Evolutionary conservation across 2,888 invertebrate species (phyloP), one percentile per base, ranked within the genome.

Genomic region (Neoascia interrupta): DNA sequence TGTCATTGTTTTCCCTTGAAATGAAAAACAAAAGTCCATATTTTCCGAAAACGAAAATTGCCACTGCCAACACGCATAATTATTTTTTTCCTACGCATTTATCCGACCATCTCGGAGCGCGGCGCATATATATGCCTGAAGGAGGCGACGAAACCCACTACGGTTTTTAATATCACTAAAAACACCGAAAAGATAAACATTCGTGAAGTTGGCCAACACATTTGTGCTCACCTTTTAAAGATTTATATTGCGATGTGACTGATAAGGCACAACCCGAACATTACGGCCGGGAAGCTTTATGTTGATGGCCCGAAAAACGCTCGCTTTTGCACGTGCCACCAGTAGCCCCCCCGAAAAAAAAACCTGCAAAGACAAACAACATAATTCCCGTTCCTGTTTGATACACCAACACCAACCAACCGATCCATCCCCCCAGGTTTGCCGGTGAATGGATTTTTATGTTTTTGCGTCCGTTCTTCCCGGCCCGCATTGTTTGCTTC

Each of bases 251-350:
- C 73, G 73, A 68, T 61, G 73, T 73, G 72, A 79, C 66, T 79
- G 79, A 79, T 79, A 79, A 79, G 79, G 79, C 79, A 79, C 79
- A 79, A 73, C 73, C 73, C 56, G 64, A 79, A 73, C 66, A 79
- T 79, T 73, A 73, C 54, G 56, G 36, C 60, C 31, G 49, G 36
- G 66, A 64, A 73, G 79, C 73, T 79, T 79, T 79, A 79, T 66
- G 73, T 31, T 79, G 79, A 79, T 79, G 73, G 73, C 47, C 66
- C 11, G 19, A 19, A 61, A 73, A 73, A 73, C 56, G 66, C 56
- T 73, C 41, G 56, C 54, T 68, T 79, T 54, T 61, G 79, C 79
- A 79, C 79, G 79, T 79, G 73, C 73, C 56, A 54, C 47, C 73
- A 53, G 31, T 6, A 8, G 31, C 8, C 8, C 31, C 31, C 23